These are phyloP conservation scores for Auanema sp. DNA, from an alignment of 2,888 invertebrate genomes.

Conservation along the genomic window DNA sequence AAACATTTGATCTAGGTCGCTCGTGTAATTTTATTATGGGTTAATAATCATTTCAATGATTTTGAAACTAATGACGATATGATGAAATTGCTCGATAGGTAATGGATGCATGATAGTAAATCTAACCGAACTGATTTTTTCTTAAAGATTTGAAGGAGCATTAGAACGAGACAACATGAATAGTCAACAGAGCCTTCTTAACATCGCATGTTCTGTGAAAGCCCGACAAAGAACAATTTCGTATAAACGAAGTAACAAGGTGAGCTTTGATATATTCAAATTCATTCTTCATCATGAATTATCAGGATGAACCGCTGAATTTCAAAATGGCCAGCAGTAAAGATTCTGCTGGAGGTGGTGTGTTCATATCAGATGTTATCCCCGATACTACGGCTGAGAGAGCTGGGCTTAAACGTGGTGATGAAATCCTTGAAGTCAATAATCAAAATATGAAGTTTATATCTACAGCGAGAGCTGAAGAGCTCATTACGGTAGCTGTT, in stretches of 20 bases:
- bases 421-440: constrained; percentile 87
- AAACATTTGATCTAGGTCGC: constrained; percentile 74
- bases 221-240: constrained; percentile 88
- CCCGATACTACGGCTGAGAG: constrained; percentile 90
- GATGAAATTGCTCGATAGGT: constrained; percentile 74
- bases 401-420: constrained; percentile 91
- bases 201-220: constrained; percentile 96
- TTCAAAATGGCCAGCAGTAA: constrained; percentile 92
- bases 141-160: constrained; percentile 40
- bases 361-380: constrained; percentile 92
- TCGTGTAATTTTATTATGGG: constrained; percentile 93
- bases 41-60: constrained; percentile 96
- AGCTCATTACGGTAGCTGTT: constrained; percentile 27
- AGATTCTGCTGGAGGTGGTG: constrained; percentile 79
- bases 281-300: background rate
- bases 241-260: constrained; percentile 79
- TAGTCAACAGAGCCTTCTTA: constrained; percentile 76
- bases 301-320: constrained; percentile 84
- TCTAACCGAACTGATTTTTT: background rate
- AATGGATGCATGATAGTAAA: background rate
- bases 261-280: background rate
- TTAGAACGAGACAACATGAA: constrained; percentile 74
- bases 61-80: constrained; percentile 92
- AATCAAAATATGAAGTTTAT: constrained; percentile 94
- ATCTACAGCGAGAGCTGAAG: constrained; percentile 74